Conservation (phyloP, 2,888 invertebrate species). For the Mythimna loreyi region DNA sequence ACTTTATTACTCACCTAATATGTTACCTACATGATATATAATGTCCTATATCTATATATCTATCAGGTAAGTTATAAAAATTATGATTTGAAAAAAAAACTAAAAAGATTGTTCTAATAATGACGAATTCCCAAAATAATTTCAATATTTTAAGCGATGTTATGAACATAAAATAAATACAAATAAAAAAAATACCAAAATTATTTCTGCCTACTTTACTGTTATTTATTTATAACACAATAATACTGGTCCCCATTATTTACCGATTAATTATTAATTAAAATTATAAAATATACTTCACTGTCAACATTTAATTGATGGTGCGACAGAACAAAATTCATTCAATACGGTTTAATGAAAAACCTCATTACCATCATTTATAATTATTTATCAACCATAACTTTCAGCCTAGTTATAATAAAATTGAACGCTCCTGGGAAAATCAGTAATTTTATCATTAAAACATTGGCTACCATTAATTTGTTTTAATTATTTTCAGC, state of each 20-base stretch:
- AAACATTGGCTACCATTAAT: slow-evolving; percentile 11
- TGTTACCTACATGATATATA: no score
- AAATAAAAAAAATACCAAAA: no score
- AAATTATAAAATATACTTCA: background rate
- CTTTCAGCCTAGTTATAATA: slow-evolving; percentile 16
- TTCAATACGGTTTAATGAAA: background rate
- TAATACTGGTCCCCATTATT: background rate
- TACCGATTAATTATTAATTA: background rate
- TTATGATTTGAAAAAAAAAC: no score
- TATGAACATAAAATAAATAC: no score
- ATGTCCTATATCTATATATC: no score
- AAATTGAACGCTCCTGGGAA: background rate
- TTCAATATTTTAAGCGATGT: no score
- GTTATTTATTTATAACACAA: background rate
- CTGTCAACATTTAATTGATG: background rate
- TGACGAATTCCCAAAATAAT: no score
- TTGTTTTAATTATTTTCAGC: slow-evolving; percentile 39
- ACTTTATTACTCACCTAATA: no score
- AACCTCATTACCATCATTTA: slow-evolving; percentile 7
- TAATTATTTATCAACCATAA: slow-evolving; percentile 2
- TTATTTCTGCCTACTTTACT: background rate
- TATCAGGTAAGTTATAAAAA: no score
- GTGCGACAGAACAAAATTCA: background rate
- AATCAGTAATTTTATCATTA: slow-evolving; percentile 18
- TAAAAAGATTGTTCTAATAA: no score